phyloP scores from a whole-genome alignment of 2,113 vertebrate species.

The Paraplagusia blochii region DNA sequence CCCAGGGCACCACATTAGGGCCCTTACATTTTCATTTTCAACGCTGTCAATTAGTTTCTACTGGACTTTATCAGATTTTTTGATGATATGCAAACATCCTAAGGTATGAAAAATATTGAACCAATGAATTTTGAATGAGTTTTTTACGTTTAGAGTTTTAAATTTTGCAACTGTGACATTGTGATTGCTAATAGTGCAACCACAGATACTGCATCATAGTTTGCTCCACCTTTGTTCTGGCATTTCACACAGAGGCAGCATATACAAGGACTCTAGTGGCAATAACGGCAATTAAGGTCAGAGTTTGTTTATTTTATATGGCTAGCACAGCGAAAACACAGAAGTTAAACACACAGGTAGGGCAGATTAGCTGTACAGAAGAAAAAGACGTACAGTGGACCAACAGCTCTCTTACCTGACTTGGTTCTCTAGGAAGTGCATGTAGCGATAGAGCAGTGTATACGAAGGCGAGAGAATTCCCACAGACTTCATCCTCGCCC shows the following conservation, averaged over 20 bases:
- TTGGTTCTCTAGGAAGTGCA: slow-evolving; percentile 99
- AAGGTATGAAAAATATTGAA: no score
- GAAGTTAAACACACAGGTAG: slow-evolving; percentile 1
- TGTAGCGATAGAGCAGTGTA: slow-evolving; percentile 94
- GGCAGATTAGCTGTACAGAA: background rate
- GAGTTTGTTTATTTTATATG: slow-evolving; percentile 64
- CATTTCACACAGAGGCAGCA: slow-evolving; percentile 29
- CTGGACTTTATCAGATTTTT: no score
- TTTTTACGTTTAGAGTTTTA: no score
- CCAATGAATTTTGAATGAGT: no score
- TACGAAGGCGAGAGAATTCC: slow-evolving; percentile 96
- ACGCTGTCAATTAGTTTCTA: no score
- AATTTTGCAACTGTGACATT: no score
- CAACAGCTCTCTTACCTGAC: slow-evolving; percentile 74
- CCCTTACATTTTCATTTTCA: no score
- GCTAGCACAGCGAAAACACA: slow-evolving; percentile 36
- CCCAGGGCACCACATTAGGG: no score
- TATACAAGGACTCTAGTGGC: slow-evolving; percentile 32
- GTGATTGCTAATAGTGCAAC: no score
- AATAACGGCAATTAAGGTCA: slow-evolving; percentile 31
- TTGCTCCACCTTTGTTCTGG: slow-evolving; percentile 18
- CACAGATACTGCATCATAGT: slow-evolving; percentile 17
- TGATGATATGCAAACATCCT: no score
- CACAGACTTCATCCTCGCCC: slow-evolving; percentile 97
- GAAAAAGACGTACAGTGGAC: background rate